Evolutionary conservation across 2,113 vertebrate genomes (phyloP).

Genomic region (Eretmochelys imbricata): DNA sequence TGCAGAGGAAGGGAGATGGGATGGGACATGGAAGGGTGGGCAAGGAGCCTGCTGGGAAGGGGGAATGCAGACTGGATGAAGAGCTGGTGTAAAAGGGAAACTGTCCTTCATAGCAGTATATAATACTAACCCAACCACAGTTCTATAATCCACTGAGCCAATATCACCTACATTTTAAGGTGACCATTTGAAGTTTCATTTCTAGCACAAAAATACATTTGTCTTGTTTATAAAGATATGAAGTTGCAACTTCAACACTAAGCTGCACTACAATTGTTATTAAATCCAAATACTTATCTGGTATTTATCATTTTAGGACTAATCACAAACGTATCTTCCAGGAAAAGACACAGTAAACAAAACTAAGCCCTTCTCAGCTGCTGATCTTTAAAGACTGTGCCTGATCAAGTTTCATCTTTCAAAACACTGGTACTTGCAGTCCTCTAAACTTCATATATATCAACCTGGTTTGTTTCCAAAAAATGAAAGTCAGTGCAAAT

Average conservation of each 20-base stretch:
- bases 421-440: too few relatives aligned
- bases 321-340: not conserved
- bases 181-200: not conserved
- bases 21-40: too few relatives aligned
- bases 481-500: too few relatives aligned
- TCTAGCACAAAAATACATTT: not conserved
- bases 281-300: not conserved
- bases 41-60: too few relatives aligned
- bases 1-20: too few relatives aligned
- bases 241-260: not conserved
- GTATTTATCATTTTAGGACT: not conserved
- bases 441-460: too few relatives aligned
- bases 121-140: not conserved
- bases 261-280: not conserved
- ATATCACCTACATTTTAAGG: not conserved
- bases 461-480: too few relatives aligned
- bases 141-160: not conserved
- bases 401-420: not conserved
- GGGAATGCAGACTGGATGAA: too few relatives aligned
- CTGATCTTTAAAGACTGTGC: not conserved
- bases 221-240: not conserved
- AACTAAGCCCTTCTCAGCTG: not conserved
- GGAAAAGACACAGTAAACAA: not conserved
- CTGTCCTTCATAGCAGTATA: not conserved
- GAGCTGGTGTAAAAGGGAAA: too few relatives aligned